Evolutionary conservation across 2,888 invertebrate genomes (phyloP), one percentile per base, ranked within the genome.

Genomic region (Latrodectus elegans): DNA sequence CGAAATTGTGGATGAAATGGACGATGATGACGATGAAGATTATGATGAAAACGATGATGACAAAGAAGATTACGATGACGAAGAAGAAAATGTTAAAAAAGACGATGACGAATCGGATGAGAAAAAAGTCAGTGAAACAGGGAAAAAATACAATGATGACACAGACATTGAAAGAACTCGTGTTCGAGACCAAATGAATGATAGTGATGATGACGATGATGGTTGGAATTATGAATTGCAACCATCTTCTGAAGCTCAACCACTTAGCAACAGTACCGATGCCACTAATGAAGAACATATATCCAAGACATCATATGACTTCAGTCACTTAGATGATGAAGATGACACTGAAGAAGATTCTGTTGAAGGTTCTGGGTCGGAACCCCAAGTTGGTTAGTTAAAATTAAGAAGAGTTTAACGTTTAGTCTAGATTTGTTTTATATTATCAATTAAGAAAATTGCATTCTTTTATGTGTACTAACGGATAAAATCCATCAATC

Each of bases 361-460:
- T n/a, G 12, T 73, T 14, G 84, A 84, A 53, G 84, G 84, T 22
- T 84, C 84, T 12, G 84, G 84, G 11, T 22, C 73, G 11, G 73
- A 71, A 73, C 38, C 52, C n/a, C 10, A 84, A 73, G 68, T 84
- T 55, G 77, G 84, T 84, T 52, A 78, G 73, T 53, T 8, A 60
- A 6, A 10, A n/a, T n/a, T 55, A 1, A 38, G 38, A 4, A 38
- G 6, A 38, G 38, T 38, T 6, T 38, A 6, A 38, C 38, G 38
- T 38, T 38, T 38, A 38, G 4, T 6, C 4, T 6, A 4, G 38
- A 38, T 38, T 38, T 38, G 1, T n/a, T n/a, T 38, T 38, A 38
- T 38, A 38, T 38, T 38, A 38, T 38, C 4, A 38, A 38, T 6
- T 38, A 38, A 38, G 6, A 38, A 38, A 38, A 38, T 2, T 38